Evolutionary conservation across 1,140 invertebrate species (phyloP).

Genomic region (Drosophila pseudoananassae): DNA sequence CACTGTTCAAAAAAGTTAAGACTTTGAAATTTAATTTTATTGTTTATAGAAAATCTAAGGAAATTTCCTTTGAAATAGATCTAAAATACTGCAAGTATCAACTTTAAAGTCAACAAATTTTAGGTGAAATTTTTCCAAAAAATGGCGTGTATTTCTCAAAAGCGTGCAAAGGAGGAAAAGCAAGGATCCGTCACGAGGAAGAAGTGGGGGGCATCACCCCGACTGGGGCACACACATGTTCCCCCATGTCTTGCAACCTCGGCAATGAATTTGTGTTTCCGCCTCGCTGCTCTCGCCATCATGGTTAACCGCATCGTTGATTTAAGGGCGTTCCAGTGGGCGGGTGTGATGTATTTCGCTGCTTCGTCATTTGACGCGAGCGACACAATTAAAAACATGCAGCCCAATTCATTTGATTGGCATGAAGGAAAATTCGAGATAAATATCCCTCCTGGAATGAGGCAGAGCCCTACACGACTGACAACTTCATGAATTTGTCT

Average conservation of each 20-base stretch:
- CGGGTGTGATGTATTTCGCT: slow-evolving; percentile 8
- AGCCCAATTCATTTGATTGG: slow-evolving; percentile 46
- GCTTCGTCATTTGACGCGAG: slow-evolving; percentile 17
- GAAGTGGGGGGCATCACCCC: neutral
- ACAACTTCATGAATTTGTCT: slow-evolving; percentile 19
- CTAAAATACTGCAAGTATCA: neutral
- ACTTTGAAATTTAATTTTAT: neutral
- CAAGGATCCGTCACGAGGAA: neutral
- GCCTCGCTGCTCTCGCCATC: slow-evolving; percentile 40
- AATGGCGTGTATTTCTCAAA: neutral
- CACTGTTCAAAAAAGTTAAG: neutral
- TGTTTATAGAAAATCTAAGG: neutral
- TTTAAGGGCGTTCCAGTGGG: slow-evolving; percentile 34
- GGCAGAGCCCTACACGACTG: neutral
- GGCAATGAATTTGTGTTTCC: slow-evolving; percentile 52
- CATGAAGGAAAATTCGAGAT: slow-evolving; percentile 20
- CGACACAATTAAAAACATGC: slow-evolving; percentile 45
- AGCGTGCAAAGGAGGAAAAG: neutral
- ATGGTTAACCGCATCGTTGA: slow-evolving; percentile 50
- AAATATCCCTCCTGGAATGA: slow-evolving; percentile 9
- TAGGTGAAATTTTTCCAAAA: no score
- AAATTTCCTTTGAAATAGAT: no score
- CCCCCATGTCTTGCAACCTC: slow-evolving; percentile 15
- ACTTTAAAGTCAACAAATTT: no score
- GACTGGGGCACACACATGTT: slow-evolving; percentile 11